phyloP scores from a whole-genome alignment of 2,888 invertebrate species.

The Slavum lentiscoides region DNA sequence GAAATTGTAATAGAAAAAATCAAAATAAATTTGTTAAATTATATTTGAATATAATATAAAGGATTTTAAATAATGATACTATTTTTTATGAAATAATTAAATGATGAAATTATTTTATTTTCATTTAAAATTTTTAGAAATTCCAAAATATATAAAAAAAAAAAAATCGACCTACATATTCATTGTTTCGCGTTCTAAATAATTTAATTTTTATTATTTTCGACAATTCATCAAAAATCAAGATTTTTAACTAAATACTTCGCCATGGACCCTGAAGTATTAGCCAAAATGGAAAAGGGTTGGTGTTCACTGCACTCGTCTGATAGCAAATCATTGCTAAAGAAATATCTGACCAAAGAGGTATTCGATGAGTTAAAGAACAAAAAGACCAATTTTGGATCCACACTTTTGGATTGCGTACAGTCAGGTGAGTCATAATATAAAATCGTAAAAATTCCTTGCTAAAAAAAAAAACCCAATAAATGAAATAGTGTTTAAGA shows the following conservation, averaged over 20 bases:
- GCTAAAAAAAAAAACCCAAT: not conserved
- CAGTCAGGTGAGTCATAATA: conserved; percentile 76
- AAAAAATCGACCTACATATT: not conserved
- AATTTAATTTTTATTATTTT: conserved; percentile 1
- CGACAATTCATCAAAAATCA: not conserved
- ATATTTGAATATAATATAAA: too few relatives aligned
- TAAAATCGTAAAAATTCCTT: not conserved
- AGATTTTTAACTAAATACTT: conserved; percentile 50
- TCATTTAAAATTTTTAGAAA: too few relatives aligned
- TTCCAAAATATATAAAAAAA: too few relatives aligned
- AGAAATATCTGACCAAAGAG: conserved; percentile 91
- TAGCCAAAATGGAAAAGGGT: conserved; percentile 89
- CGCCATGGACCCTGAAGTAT: conserved; percentile 80
- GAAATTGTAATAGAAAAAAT: too few relatives aligned
- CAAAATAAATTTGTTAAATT: too few relatives aligned
- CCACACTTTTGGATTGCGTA: conserved; percentile 89
- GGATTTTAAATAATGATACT: too few relatives aligned
- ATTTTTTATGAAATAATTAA: too few relatives aligned
- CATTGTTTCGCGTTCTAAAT: not conserved
- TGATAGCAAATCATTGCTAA: conserved; percentile 93
- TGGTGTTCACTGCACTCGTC: conserved; percentile 83
- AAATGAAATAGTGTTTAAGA: not conserved
- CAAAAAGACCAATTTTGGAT: conserved; percentile 91
- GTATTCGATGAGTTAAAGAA: conserved; percentile 89
- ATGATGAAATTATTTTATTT: too few relatives aligned